Conservation (phyloP, 92 coral and sea anemone genomes). For the Micromussa lordhowensis region DNA sequence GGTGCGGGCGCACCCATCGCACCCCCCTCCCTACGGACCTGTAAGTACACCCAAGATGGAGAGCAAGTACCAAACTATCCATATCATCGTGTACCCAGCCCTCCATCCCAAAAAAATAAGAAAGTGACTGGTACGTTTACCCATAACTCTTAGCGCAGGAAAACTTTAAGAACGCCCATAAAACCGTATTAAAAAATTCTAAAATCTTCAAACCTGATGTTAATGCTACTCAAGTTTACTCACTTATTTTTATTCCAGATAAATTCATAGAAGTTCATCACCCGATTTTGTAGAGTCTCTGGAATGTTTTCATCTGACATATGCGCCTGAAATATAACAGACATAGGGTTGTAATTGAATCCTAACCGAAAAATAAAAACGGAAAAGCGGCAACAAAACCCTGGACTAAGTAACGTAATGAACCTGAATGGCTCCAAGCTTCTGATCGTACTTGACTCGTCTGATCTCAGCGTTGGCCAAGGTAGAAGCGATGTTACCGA, state of each 20-base stretch:
- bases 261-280: constrained; percentile 84
- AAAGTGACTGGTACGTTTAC: too few species aligned
- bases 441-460: constrained; percentile 80
- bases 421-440: constrained; percentile 85
- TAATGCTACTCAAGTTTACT: constrained; percentile 16
- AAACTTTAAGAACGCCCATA: too few species aligned
- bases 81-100: too few species aligned
- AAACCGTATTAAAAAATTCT: too few species aligned
- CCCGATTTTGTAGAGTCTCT: constrained; percentile 71
- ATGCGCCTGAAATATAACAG: constrained; percentile 61
- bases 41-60: too few species aligned
- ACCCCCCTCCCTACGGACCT: too few species aligned
- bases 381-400: not conserved
- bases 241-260: constrained; percentile 88
- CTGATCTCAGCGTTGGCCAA: constrained; percentile 86
- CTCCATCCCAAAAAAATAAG: too few species aligned
- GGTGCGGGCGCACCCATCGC: too few species aligned
- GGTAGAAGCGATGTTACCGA: constrained; percentile 92
- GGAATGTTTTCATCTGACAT: constrained; percentile 83
- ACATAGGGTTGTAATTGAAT: not conserved
- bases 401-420: not conserved
- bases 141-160: too few species aligned
- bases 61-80: too few species aligned
- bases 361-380: not conserved
- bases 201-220: too few species aligned